Base-by-base conservation (phyloP, 2,888 invertebrate genomes). In the Esperia sulphurella region DNA sequence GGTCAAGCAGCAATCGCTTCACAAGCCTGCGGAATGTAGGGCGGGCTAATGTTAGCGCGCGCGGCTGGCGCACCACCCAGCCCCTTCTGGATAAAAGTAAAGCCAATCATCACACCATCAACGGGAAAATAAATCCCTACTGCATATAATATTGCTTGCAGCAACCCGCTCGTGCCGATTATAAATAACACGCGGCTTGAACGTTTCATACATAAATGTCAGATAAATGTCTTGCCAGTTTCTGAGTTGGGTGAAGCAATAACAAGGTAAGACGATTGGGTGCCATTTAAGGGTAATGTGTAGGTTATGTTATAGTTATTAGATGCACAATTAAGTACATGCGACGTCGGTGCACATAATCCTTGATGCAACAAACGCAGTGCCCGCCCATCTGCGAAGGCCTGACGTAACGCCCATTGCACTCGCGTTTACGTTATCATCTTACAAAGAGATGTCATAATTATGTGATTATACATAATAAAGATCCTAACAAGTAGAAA, bases 21-120 rank as follows among this genome's bases (percentile, higher is more conserved):
- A 64, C 72, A 71, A 79, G 74, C 77, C 76, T 82, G 61, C 71
- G 77, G 82, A 76, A 85, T 85, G 79, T 82, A 78, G 80, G 81
- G 68, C 80, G 73, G 65, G 77, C 83, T 21, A 21, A 21, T 21
- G 21, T 21, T 21, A 31, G 31, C 31, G 31, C 9, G 33, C 72
- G 60, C 66, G 73, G 70, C 65, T 56, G 61, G 57, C 71, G 70
- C 76, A 75, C 63, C 68, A 69, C 71, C 60, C 62, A 63, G 65
- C 66, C 68, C 63, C 75, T 71, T 72, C 72, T 73, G 72, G 68
- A 75, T 73, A 61, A 69, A 65, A 74, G 60, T 67, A 72, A 75
- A 71, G 58, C 65, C 55, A 70, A 66, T 57, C 56, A 64, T 61
- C 54, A 51, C 49, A 55, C 48, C 50, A 49, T 47, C 48, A 48